These are phyloP conservation scores for Danionella dracula DNA, from an alignment of 2,797 vertebrate species.

Conservation along the genomic window DNA sequence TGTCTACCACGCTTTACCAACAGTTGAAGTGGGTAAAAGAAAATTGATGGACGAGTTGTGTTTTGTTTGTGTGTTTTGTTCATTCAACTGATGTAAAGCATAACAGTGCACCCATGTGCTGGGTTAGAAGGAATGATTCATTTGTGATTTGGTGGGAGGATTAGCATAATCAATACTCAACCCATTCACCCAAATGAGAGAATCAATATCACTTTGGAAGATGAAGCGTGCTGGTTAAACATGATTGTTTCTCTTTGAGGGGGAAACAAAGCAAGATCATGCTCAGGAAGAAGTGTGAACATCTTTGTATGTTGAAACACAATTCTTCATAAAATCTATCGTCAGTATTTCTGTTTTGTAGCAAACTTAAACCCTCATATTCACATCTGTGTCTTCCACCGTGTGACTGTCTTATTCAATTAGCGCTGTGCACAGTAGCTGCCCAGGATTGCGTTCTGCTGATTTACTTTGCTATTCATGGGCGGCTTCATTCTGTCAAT, in stretches of 20 bases:
- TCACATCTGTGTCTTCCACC: not conserved
- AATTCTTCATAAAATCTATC: not conserved
- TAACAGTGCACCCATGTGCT: not conserved
- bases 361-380: not conserved
- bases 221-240: conserved; percentile 23
- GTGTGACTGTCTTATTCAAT: not conserved
- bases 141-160: conserved; percentile 5
- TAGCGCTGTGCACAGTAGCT: not conserved
- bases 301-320: too few species aligned
- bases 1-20: too few species aligned
- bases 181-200: conserved; percentile 23
- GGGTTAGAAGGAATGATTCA: conserved; percentile 6
- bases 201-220: conserved; percentile 36
- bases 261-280: conserved; percentile 7
- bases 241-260: conserved; percentile 20
- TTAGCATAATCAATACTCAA: conserved; percentile 31
- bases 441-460: not conserved
- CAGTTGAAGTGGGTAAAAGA: too few species aligned
- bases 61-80: not conserved
- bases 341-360: conserved; percentile 12
- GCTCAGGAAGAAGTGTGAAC: too few species aligned
- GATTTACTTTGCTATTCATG: not conserved
- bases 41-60: too few species aligned
- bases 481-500: not conserved
- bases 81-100: not conserved